Evolutionary conservation across 2,113 vertebrate species (phyloP).

Genomic region (Uria aalge): DNA sequence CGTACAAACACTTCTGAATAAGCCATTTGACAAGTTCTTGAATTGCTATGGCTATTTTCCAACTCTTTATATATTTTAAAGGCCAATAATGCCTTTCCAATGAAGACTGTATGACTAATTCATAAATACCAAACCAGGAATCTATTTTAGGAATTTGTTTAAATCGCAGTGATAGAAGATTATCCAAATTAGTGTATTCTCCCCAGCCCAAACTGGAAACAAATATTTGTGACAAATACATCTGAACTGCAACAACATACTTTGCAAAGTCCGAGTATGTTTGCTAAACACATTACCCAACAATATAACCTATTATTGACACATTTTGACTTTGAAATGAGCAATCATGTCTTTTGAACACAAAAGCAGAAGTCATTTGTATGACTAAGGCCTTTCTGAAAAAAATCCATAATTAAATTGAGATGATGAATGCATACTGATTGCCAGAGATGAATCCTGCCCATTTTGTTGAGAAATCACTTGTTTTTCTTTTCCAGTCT

Average conservation of each 20-base stretch:
- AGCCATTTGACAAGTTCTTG: neutral
- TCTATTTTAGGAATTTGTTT: neutral
- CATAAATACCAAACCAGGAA: neutral
- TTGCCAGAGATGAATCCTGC: neutral
- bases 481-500: neutral
- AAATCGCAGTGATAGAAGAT: neutral
- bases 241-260: neutral
- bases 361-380: neutral
- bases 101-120: neutral
- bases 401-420: neutral
- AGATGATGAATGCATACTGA: neutral
- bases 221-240: neutral
- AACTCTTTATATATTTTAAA: neutral
- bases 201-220: neutral
- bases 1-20: neutral
- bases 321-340: neutral
- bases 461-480: neutral
- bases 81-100: neutral
- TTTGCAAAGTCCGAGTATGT: neutral
- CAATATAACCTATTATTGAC: neutral
- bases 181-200: neutral
- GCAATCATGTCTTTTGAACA: neutral
- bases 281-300: neutral
- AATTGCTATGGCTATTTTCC: neutral
- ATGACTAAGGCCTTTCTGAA: neutral